These are phyloP conservation scores for Zygothrica quintamaculata DNA, from an alignment of 2,888 invertebrate species.

Conservation along the genomic window DNA sequence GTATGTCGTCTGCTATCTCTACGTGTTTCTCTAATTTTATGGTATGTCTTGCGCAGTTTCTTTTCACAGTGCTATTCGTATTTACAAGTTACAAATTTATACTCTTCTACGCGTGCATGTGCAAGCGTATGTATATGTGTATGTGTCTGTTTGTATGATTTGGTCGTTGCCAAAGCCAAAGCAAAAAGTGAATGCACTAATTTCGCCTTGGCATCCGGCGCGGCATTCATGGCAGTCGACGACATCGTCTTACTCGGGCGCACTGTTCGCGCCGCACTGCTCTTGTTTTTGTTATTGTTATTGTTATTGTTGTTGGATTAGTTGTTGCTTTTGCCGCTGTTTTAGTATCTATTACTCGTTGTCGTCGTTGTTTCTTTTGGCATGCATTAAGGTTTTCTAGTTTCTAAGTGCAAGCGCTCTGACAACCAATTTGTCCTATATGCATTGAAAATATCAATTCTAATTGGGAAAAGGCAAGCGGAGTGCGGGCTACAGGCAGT, in stretches of 20 bases:
- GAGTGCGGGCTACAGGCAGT: too few relatives aligned
- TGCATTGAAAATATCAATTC: slow-evolving; percentile 60
- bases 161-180: slow-evolving; percentile 58
- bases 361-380: slow-evolving; percentile 20
- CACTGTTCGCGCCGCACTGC: slow-evolving; percentile 17
- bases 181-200: slow-evolving; percentile 83
- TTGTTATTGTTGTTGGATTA: slow-evolving; percentile 21
- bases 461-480: slow-evolving; percentile 46
- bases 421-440: slow-evolving; percentile 34
- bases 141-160: slow-evolving; percentile 28
- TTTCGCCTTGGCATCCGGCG: slow-evolving; percentile 82
- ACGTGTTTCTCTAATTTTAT: slow-evolving; percentile 38
- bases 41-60: slow-evolving; percentile 38
- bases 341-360: slow-evolving; percentile 59
- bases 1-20: slow-evolving; percentile 39
- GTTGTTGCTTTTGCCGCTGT: slow-evolving; percentile 19
- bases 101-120: slow-evolving; percentile 8
- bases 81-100: slow-evolving; percentile 47
- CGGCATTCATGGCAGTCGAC: slow-evolving; percentile 65
- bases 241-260: slow-evolving; percentile 40
- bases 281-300: slow-evolving; percentile 14
- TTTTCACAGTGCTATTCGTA: slow-evolving; percentile 53
- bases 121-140: slow-evolving; percentile 7
- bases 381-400: slow-evolving; percentile 42
- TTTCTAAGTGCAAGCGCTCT: slow-evolving; percentile 33